These are phyloP conservation scores for Drosophila ironensis DNA, from an alignment of 1,140 invertebrate species.

Conservation along the genomic window DNA sequence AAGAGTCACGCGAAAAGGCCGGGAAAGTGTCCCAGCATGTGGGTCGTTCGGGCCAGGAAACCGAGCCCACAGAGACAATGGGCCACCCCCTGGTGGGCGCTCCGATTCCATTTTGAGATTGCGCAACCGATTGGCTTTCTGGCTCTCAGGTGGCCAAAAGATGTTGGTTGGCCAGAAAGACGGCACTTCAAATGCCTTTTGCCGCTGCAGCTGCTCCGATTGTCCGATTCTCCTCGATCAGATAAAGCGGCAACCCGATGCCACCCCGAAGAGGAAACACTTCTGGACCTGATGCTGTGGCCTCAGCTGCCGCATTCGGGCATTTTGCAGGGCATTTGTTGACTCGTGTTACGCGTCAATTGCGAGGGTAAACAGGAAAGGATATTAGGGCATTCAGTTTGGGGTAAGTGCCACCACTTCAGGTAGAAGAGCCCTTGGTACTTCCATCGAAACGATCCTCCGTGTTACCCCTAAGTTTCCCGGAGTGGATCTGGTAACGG, in stretches of 20 bases:
- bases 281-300: background rate
- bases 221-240: slow-evolving; percentile 28
- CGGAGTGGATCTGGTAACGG: slow-evolving; percentile 49
- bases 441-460: background rate
- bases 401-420: slow-evolving; percentile 7
- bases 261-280: too few species aligned
- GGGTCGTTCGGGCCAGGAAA: slow-evolving; percentile 22
- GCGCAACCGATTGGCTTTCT: background rate
- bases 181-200: background rate
- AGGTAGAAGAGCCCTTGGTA: slow-evolving; percentile 23
- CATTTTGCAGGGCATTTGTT: slow-evolving; percentile 31
- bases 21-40: slow-evolving; percentile 28
- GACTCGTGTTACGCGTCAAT: slow-evolving; percentile 71
- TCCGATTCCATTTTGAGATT: slow-evolving; percentile 6
- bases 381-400: background rate
- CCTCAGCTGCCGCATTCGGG: slow-evolving; percentile 21
- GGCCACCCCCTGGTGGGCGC: slow-evolving; percentile 12
- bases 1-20: slow-evolving; percentile 42
- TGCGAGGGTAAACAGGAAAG: slow-evolving; percentile 4
- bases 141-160: slow-evolving; percentile 20
- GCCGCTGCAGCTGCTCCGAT: slow-evolving; percentile 24
- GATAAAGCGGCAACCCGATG: slow-evolving; percentile 17
- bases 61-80: slow-evolving; percentile 8
- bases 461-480: too few species aligned
- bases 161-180: background rate